phyloP scores from a whole-genome alignment of 2,113 vertebrate species.

The Zonotrichia leucophrys region DNA sequence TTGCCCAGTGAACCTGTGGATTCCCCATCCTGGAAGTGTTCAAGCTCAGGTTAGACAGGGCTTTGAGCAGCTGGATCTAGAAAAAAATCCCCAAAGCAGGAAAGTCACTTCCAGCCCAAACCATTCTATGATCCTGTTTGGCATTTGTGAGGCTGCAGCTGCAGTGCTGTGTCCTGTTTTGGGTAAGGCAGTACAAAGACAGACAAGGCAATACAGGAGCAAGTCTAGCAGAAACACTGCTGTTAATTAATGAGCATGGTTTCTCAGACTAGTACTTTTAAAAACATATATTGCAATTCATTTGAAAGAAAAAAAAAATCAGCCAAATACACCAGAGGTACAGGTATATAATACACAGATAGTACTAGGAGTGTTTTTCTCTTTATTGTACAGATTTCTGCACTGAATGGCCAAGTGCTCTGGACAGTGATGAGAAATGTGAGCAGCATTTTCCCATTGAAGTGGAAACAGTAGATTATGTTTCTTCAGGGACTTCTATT shows the following conservation, averaged over 20 bases:
- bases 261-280: neutral
- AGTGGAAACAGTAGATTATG: conserved; percentile 82
- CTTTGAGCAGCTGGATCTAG: neutral
- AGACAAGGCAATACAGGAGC: neutral
- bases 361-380: neutral
- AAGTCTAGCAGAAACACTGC: neutral
- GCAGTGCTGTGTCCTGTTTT: neutral
- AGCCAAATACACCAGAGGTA: neutral
- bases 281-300: neutral
- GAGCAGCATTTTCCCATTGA: conserved; percentile 87
- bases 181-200: neutral
- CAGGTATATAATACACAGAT: neutral
- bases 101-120: neutral
- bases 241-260: neutral
- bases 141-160: neutral
- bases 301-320: neutral
- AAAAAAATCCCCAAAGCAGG: neutral
- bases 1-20: neutral
- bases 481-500: conserved; percentile 85
- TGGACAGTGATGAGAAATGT: conserved; percentile 85
- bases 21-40: neutral
- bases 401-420: conserved; percentile 87
- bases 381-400: conserved; percentile 84
- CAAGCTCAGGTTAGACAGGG: neutral
- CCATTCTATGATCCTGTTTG: neutral